Evolutionary conservation across 2,113 vertebrate species (phyloP), one percentile per base, ranked within the genome.

Genomic region (Caloenas nicobarica): DNA sequence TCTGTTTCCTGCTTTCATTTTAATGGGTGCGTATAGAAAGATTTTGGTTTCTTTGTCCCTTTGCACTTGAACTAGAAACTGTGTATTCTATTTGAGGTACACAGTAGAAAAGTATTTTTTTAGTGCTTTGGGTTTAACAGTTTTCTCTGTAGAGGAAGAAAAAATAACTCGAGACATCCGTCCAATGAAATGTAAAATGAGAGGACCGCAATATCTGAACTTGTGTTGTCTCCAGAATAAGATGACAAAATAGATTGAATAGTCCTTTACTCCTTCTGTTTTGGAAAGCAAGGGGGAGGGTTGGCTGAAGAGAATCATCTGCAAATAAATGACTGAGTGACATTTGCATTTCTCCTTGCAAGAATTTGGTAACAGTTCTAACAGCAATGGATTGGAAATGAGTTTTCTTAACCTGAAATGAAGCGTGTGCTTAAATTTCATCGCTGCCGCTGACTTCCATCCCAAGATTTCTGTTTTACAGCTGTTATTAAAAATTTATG

Each of bases 1-100:
- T 90, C 76, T 71, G 34, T 90, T 95, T 92, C 73, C 86, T 95
- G 86, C 91, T 94, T 86, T 93, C 90, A 91, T 88, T 94, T 95
- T 84, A 56, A 81, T 94, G 64, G 74, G 71, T 86, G 80, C 29
- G 10, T 83, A 70, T 81, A 74, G 84, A 94, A 96, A 88, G 79
- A 83, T 76, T 71, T 91, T 68, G 69, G 80, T 86, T 93, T 81
- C 79, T 90, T 93, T 93, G 77, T 95, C 86, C 76, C 77, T 93
- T 96, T 95, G 86, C 86, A 81, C 86, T 93, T 94, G 77, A 95
- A 81, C 82, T 86, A 83, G 80, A 86, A 96, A 74, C 61, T 91
- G 10, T 24, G 85, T 60, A 56, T 66, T 89, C 91, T 94, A 22
- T 91, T 94, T 83, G 81, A 76, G 78, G 73, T 68, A 23, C 48